These are phyloP conservation scores for Eupithecia dodoneata DNA, from an alignment of 2,888 invertebrate genomes.

Conservation along the genomic window DNA sequence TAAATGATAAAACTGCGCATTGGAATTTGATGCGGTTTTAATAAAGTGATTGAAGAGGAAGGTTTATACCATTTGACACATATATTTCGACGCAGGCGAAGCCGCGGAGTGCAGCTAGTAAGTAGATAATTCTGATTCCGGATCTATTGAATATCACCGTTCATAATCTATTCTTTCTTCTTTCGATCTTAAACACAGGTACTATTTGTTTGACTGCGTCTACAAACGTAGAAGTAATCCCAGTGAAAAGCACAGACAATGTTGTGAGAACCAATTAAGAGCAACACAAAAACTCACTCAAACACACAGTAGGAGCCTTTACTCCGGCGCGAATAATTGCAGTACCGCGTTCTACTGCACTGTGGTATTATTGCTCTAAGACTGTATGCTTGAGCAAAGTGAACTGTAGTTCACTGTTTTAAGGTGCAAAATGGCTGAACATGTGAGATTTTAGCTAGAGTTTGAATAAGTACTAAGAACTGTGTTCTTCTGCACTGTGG, in stretches of 20 bases:
- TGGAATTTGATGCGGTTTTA: too few species aligned
- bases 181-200: neutral
- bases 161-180: neutral
- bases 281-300: slow-evolving; percentile 30
- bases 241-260: slow-evolving; percentile 14
- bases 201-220: neutral
- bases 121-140: too few species aligned
- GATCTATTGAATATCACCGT: too few species aligned
- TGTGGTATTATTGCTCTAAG: neutral
- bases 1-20: too few species aligned
- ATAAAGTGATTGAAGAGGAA: too few species aligned
- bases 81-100: too few species aligned
- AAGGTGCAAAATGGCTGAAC: neutral
- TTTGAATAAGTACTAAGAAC: neutral
- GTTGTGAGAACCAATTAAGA: slow-evolving; percentile 26
- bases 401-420: neutral
- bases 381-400: neutral
- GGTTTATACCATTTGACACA: too few species aligned
- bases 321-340: slow-evolving; percentile 10
- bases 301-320: slow-evolving; percentile 15
- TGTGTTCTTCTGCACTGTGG: neutral
- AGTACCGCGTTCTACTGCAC: slow-evolving; percentile 4
- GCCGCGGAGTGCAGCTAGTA: too few species aligned
- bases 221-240: neutral
- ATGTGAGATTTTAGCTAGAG: neutral